A percentile compares a stretch with the other conserved stretches of the same genome.
Conservation (phyloP, 2,113 vertebrate species). For the Polypterus senegalus region DNA sequence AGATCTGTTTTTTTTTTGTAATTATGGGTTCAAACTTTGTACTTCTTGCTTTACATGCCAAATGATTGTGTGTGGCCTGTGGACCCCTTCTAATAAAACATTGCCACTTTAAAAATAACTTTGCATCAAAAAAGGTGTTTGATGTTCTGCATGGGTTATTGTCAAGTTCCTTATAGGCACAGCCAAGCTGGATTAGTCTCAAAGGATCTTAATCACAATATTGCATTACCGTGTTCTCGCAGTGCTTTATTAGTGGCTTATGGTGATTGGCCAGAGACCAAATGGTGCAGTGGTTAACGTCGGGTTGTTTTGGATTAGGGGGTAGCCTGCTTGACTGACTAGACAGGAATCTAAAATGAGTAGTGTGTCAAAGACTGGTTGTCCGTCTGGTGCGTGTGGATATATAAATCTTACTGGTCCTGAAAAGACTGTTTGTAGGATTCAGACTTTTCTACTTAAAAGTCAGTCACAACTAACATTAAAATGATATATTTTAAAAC, state of each 20-base stretch:
- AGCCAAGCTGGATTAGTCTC: constrained; percentile 21
- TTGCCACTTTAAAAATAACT: constrained; percentile 16
- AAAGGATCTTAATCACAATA: constrained; percentile 3
- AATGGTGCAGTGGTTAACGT: neutral
- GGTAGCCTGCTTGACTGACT: neutral
- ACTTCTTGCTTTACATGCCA: too few species aligned
- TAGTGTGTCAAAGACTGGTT: neutral
- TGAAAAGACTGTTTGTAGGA: too few species aligned
- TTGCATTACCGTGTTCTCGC: neutral
- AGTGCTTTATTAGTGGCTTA: neutral
- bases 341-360: neutral
- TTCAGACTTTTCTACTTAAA: too few species aligned
- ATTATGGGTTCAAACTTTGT: too few species aligned
- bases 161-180: constrained; percentile 26
- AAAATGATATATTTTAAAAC: too few species aligned
- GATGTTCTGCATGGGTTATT: constrained; percentile 24
- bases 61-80: constrained; percentile 4
- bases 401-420: neutral
- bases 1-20: too few species aligned
- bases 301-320: neutral
- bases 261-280: neutral
- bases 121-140: constrained; percentile 20
- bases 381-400: neutral
- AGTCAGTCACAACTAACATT: too few species aligned
- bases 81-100: constrained; percentile 12